phyloP scores from a whole-genome alignment of 2,888 invertebrate species.

The Argyra leucocephala region DNA sequence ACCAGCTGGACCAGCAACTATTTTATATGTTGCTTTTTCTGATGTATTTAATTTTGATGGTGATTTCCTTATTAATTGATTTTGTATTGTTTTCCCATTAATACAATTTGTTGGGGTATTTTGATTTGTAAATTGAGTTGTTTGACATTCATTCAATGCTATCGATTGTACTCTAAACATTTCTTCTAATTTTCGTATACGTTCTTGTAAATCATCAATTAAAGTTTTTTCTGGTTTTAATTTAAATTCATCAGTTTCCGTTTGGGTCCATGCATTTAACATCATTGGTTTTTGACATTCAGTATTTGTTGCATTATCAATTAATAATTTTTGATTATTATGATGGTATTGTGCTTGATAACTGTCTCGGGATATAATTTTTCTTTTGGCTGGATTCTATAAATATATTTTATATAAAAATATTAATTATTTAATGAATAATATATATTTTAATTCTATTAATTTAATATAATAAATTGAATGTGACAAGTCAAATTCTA shows the following conservation, averaged over 20 bases:
- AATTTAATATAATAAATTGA: no score
- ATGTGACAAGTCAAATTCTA: no score
- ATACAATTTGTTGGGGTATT: conserved; percentile 13
- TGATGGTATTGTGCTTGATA: not conserved
- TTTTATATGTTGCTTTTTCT: conserved; percentile 31
- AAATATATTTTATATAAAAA: no score
- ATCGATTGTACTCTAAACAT: conserved; percentile 30
- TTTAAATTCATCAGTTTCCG: conserved; percentile 27
- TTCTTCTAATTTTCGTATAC: conserved; percentile 30
- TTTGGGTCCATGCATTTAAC: conserved; percentile 35
- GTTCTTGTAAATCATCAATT: conserved; percentile 26
- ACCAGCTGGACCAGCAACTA: conserved; percentile 27
- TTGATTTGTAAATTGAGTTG: conserved; percentile 25
- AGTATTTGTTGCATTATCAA: conserved; percentile 6
- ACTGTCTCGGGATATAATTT: not conserved
- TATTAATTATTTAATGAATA: no score
- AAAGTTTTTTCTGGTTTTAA: conserved; percentile 23
- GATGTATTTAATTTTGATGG: not conserved
- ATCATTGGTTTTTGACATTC: conserved; percentile 24
- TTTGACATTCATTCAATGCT: conserved; percentile 22
- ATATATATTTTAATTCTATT: no score
- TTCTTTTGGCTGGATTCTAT: not conserved
- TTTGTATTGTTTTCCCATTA: conserved; percentile 18
- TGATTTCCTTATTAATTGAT: not conserved
- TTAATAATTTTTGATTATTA: not conserved